A percentile compares a stretch with the other conserved stretches of the same genome.
Evolutionary conservation across 2,797 vertebrate species (phyloP).

Genomic region (Kryptolebias ocellatus): DNA sequence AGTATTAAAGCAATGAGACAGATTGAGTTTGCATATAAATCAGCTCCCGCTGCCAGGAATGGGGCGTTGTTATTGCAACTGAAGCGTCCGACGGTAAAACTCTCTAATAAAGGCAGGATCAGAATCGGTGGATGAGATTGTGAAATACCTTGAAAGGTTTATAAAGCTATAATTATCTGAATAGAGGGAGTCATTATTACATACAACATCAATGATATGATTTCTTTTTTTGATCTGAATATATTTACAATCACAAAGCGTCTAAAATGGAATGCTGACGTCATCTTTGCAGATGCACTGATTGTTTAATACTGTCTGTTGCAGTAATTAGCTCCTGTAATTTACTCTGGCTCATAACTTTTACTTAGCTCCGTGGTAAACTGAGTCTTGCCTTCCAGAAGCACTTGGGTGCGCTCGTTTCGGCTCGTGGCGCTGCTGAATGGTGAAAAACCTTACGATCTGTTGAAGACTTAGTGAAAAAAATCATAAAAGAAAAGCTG

Average conservation of each 20-base stretch:
- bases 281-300: slow-evolving; percentile 48
- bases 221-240: not conserved
- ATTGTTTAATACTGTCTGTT: slow-evolving; percentile 21
- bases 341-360: slow-evolving; percentile 44
- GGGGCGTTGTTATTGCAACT: not conserved
- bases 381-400: not conserved
- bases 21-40: slow-evolving; percentile 17
- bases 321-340: slow-evolving; percentile 5
- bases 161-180: not conserved
- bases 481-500: slow-evolving; percentile 33
- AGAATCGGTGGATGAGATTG: not conserved
- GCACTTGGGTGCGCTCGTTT: slow-evolving; percentile 15
- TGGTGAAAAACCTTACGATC: slow-evolving; percentile 4
- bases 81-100: not conserved
- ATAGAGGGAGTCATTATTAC: not conserved
- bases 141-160: not conserved
- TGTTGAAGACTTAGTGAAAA: slow-evolving; percentile 27
- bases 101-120: slow-evolving; percentile 10
- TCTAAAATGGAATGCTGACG: slow-evolving; percentile 55
- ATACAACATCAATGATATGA: not conserved
- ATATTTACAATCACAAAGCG: not conserved
- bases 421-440: slow-evolving; percentile 25
- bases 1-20: slow-evolving; percentile 23
- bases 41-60: not conserved
- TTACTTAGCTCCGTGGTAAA: not conserved